Base-by-base conservation (phyloP, 2,797 vertebrate genomes). In the Gymnoscopelus microlampas region DNA sequence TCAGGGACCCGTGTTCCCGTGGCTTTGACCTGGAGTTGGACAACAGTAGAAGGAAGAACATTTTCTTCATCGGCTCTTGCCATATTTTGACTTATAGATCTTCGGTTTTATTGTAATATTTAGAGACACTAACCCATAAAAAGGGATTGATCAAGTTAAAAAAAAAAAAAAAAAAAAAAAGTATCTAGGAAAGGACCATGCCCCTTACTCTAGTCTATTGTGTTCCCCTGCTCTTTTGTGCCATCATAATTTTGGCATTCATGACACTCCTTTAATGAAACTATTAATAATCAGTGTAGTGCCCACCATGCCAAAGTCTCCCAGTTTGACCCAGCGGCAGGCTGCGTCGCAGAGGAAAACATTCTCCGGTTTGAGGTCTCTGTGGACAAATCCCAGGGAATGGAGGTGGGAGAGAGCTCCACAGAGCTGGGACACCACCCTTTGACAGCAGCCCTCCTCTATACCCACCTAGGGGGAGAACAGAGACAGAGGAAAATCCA, bases 321-420 rank as follows among this genome's bases (percentile, higher is more conserved):
- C 93, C 39, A 98, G 94, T 75, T 98, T 98, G 86, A 98, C 88
- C 70, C 87, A 92, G 0, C 80, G 91, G 61, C 96, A 97, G 50
- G 85, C 74, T 0, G 93, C 81, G 63, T 97, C 96, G 0, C 95
- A 97, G 26, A 98, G 93, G 74, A 98, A 94, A 59, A 99, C 95
- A 70, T 99, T 99, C 86, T 99, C 97, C 1, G 97, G 97, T 89
- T 99, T 99, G 76, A 99, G 88, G 68, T 99, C 97, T 71, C 97
- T 91, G 91, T 99, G 97, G 88, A 99, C 97, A 63, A 98, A 94
- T 15, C 97, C 97, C 68, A 98, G 95, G 19, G 96, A 95, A 92
- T 99, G 97, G 82, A 99, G 92, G 80, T 97, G 95, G 66, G 95
- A 92, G 81, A 98, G 93, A 0, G 97, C 97, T 0, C 95, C 94